Conservation (phyloP, 2,113 vertebrate species). For the Spea multiplicata region DNA sequence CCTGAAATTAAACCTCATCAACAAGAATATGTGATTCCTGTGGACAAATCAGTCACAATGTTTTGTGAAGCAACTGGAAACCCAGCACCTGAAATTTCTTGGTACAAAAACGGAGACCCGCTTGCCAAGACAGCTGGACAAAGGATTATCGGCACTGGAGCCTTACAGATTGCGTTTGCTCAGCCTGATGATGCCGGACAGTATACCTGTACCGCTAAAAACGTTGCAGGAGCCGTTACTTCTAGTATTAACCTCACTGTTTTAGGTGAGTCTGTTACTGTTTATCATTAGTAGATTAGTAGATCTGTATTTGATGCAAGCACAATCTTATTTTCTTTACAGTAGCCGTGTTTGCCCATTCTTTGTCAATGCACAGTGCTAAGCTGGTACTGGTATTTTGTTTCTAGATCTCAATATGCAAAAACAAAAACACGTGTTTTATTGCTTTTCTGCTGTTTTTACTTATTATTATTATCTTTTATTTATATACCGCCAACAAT, state of each 20-base stretch:
- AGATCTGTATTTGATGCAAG: too few relatives aligned
- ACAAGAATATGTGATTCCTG: slow-evolving; percentile 62
- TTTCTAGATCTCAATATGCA: too few relatives aligned
- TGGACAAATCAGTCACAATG: slow-evolving; percentile 82
- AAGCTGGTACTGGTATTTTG: too few relatives aligned
- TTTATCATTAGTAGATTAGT: too few relatives aligned
- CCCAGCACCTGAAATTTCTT: slow-evolving; percentile 76
- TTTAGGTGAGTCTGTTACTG: slow-evolving; percentile 68
- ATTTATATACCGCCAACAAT: too few relatives aligned
- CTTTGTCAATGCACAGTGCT: too few relatives aligned
- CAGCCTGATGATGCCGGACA: slow-evolving; percentile 75
- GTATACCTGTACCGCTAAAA: slow-evolving; percentile 83
- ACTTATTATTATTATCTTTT: too few relatives aligned
- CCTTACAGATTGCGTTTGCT: slow-evolving; percentile 81
- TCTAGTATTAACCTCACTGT: slow-evolving; percentile 71
- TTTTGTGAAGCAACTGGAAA: slow-evolving; percentile 78
- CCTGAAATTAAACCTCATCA: slow-evolving; percentile 73
- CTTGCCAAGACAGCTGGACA: slow-evolving; percentile 71
- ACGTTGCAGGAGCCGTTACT: slow-evolving; percentile 76
- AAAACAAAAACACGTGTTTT: too few relatives aligned
- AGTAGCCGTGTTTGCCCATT: too few relatives aligned
- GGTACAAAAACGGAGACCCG: slow-evolving; percentile 80
- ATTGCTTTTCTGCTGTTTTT: too few relatives aligned
- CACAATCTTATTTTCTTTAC: too few relatives aligned
- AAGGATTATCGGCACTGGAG: slow-evolving; percentile 77